These are phyloP conservation scores for Menura novaehollandiae DNA, from an alignment of 2,113 vertebrate species.

Conservation along the genomic window DNA sequence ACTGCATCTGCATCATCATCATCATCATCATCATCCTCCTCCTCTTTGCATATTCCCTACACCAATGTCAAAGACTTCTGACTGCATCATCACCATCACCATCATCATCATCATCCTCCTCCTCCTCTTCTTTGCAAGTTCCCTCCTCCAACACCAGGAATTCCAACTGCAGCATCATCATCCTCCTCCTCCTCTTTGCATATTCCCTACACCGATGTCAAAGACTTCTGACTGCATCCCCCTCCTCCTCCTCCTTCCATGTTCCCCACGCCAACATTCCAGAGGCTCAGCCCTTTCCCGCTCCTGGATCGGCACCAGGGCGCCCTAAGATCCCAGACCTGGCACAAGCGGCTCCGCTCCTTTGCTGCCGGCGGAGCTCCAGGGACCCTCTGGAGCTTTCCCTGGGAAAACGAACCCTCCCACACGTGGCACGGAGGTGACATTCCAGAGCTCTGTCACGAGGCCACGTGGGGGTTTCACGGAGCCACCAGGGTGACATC, in stretches of 20 bases:
- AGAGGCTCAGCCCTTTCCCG: background rate
- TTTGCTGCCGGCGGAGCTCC: accelerated
- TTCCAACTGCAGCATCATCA: background rate
- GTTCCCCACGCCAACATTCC: background rate
- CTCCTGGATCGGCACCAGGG: background rate
- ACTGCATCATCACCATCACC: too few relatives aligned
- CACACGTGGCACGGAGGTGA: background rate
- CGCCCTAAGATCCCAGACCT: background rate
- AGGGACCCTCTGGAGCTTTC: background rate
- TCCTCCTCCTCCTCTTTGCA: background rate
- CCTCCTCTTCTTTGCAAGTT: background rate
- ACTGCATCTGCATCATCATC: too few relatives aligned
- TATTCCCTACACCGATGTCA: background rate
- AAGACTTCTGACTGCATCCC: background rate
- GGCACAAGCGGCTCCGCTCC: background rate
- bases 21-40: background rate
- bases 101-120: too few relatives aligned
- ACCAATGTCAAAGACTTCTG: background rate
- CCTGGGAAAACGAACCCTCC: background rate
- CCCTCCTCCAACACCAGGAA: background rate
- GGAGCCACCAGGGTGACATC: background rate
- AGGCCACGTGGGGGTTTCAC: accelerated
- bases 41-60: background rate
- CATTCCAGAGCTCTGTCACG: background rate
- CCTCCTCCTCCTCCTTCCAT: background rate